A percentile compares a stretch with the other conserved stretches of the same genome.
These are phyloP conservation scores for Phyllotreta striolata DNA, from an alignment of 2,888 invertebrate species.

Conservation along the genomic window DNA sequence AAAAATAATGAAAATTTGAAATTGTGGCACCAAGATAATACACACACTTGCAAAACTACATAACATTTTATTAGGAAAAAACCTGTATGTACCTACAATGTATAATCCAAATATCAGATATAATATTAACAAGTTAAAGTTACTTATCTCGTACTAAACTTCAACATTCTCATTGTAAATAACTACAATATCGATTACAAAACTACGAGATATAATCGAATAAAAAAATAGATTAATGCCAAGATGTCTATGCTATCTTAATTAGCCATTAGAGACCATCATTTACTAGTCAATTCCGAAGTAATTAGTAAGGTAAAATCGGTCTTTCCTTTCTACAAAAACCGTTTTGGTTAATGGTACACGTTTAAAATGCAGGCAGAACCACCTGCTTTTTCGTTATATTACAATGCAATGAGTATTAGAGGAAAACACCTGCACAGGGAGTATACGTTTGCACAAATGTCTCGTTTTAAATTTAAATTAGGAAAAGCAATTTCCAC, in stretches of 20 bases:
- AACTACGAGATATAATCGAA: no score
- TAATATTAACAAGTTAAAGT: no score
- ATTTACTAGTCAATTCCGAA: conserved; percentile 6
- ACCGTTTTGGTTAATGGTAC: conserved; percentile 32
- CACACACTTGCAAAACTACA: no score
- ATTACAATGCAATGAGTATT: conserved; percentile 26
- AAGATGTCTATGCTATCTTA: conserved; percentile 8
- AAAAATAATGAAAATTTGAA: no score
- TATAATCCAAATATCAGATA: no score
- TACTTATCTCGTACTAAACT: no score
- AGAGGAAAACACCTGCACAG: conserved; percentile 31
- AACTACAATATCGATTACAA: background rate
- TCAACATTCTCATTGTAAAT: no score
- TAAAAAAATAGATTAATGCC: background rate
- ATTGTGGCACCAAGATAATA: no score
- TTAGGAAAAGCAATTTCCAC: background rate
- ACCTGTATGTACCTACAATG: no score
- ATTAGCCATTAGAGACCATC: background rate
- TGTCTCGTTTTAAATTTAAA: background rate
- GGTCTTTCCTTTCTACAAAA: conserved; percentile 14
- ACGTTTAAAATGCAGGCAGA: conserved; percentile 31
- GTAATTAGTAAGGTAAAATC: conserved; percentile 15
- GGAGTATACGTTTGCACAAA: conserved; percentile 18
- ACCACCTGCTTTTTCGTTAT: conserved; percentile 35
- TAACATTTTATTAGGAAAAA: no score